phyloP scores from a whole-genome alignment of 2,888 invertebrate species.

The Drosophila peninsularis region DNA sequence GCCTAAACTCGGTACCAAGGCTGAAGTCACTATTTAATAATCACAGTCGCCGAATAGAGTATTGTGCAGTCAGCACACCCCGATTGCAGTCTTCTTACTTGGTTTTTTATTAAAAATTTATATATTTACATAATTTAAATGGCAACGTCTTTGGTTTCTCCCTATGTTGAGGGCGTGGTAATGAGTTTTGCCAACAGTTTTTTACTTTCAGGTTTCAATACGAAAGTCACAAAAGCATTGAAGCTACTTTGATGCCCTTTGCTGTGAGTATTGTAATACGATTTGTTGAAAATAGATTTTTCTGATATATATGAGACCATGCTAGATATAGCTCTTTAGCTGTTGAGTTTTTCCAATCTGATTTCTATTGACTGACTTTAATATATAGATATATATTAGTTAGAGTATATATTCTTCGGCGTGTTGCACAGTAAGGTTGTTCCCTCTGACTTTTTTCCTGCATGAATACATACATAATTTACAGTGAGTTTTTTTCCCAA shows the following conservation, averaged over 20 bases:
- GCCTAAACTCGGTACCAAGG: no score
- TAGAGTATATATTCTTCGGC: neutral
- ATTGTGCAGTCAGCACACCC: neutral
- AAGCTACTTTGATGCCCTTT: neutral
- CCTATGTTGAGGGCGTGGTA: slow-evolving; percentile 52
- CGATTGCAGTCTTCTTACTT: neutral
- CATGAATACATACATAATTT: slow-evolving; percentile 49
- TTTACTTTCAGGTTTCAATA: neutral
- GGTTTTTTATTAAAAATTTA: no score
- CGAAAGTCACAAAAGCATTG: neutral
- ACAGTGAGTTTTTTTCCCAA: slow-evolving; percentile 5
- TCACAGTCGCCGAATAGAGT: no score
- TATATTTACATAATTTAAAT: slow-evolving; percentile 9
- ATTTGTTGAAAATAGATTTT: no score
- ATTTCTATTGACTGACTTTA: neutral
- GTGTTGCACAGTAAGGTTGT: neutral
- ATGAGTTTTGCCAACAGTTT: slow-evolving; percentile 6
- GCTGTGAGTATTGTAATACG: neutral
- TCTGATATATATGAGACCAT: no score
- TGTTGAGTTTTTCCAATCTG: no score
- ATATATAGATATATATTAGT: neutral
- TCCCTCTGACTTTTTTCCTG: neutral
- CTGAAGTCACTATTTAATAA: no score
- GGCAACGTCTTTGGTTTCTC: slow-evolving; percentile 21
- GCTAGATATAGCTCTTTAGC: neutral